phyloP scores from a whole-genome alignment of 2,113 vertebrate genomes.

The Nannospalax galili region DNA sequence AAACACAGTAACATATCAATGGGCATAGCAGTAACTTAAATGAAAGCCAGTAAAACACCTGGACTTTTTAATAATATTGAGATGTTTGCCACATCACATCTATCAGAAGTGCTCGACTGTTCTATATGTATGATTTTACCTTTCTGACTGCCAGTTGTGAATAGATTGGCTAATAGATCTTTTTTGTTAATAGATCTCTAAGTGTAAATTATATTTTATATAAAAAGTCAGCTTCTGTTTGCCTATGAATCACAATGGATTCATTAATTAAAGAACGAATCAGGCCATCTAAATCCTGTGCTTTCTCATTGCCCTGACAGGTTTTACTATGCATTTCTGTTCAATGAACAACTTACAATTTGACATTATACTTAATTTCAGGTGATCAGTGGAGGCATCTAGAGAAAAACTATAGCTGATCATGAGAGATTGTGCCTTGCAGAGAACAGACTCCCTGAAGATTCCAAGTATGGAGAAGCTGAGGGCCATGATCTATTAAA shows the following conservation, averaged over 20 bases:
- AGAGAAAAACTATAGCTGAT: background rate
- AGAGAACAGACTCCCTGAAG: background rate
- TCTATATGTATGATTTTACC: constrained; percentile 6
- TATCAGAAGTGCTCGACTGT: background rate
- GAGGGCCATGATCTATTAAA: background rate
- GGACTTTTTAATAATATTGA: background rate
- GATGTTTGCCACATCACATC: constrained; percentile 20
- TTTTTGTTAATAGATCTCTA: constrained; percentile 44
- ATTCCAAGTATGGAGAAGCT: background rate
- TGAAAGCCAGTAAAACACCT: background rate
- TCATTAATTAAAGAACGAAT: constrained; percentile 53
- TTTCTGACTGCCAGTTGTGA: background rate
- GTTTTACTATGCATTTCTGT: background rate
- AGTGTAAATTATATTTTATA: constrained; percentile 42
- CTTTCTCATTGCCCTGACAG: background rate
- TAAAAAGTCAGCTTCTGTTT: background rate
- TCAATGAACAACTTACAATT: background rate
- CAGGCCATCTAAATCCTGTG: background rate
- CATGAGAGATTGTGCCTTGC: background rate
- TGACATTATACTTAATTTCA: constrained; percentile 5
- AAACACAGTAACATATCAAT: background rate
- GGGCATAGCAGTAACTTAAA: background rate
- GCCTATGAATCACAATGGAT: constrained; percentile 9
- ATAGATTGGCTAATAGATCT: constrained; percentile 25
- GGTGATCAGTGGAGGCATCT: background rate